Conservation (phyloP, 2,797 vertebrate species). For the Crocidura indochinensis region DNA sequence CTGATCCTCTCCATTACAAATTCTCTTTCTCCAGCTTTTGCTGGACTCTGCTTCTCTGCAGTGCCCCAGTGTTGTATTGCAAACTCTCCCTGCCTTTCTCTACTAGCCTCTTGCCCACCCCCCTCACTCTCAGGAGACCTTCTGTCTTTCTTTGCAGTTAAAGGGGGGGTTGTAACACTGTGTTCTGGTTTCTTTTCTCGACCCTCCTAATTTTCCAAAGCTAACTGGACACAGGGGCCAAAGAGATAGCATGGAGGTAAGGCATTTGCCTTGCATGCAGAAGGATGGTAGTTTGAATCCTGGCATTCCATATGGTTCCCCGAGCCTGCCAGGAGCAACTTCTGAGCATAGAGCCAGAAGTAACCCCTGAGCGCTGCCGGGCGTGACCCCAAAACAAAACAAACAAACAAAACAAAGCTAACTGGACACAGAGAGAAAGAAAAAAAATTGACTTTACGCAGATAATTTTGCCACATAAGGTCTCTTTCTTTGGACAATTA, state of each 20-base stretch:
- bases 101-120: background rate
- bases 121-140: slow-evolving; percentile 6
- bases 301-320: too few species aligned
- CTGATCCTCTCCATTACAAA: background rate
- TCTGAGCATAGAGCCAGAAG: too few species aligned
- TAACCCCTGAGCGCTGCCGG: too few species aligned
- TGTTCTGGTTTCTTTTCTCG: background rate
- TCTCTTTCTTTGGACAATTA: background rate
- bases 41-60: background rate
- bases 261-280: too few species aligned
- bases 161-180: background rate
- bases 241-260: too few species aligned
- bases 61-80: background rate
- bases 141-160: background rate
- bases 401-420: too few species aligned
- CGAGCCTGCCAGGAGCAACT: too few species aligned
- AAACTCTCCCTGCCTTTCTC: background rate
- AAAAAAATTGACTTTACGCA: background rate
- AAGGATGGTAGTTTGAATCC: too few species aligned
- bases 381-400: too few species aligned
- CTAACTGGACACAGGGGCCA: background rate
- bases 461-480: accelerated
- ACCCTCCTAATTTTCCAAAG: slow-evolving; percentile 10
- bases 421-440: background rate
- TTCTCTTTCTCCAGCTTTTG: background rate